Percentiles rank a stretch among this genome's conserved stretches.
Evolutionary conservation across 1,140 invertebrate species (phyloP).

Genomic region (Drosophila albomicans): DNA sequence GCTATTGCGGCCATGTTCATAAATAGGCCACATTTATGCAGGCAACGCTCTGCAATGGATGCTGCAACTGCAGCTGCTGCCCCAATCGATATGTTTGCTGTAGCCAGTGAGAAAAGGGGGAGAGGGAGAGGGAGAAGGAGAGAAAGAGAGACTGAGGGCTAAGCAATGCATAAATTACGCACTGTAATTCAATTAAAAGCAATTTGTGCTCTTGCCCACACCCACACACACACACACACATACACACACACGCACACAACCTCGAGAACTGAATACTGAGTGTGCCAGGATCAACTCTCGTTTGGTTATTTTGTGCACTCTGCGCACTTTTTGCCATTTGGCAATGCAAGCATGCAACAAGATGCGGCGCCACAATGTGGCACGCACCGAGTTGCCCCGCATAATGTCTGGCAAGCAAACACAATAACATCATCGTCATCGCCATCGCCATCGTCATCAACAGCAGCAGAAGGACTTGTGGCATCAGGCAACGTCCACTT

Average conservation of each 20-base stretch:
- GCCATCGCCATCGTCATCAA: neutral
- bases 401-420: conserved; percentile 11
- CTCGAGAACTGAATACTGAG: conserved; percentile 12
- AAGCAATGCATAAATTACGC: conserved; percentile 77
- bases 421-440: conserved; percentile 18
- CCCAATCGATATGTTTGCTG: conserved; percentile 43
- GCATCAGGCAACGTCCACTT: conserved; percentile 30
- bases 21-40: conserved; percentile 53
- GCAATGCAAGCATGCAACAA: conserved; percentile 6
- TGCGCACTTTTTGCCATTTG: conserved; percentile 51
- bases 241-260: conserved; percentile 25
- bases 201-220: conserved; percentile 59
- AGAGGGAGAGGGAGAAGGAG: neutral
- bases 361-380: conserved; percentile 2
- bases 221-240: conserved; percentile 47
- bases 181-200: conserved; percentile 78
- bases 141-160: conserved; percentile 22
- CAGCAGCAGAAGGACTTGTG: conserved; percentile 14
- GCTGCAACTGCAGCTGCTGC: conserved; percentile 19
- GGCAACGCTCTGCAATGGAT: conserved; percentile 26
- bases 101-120: neutral
- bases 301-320: conserved; percentile 36
- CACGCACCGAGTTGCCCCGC: neutral
- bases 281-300: conserved; percentile 26
- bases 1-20: conserved; percentile 26